Percentiles rank a stretch among this genome's conserved stretches.
Evolutionary conservation across 2,113 vertebrate species (phyloP).

Genomic region (Apeltes quadracus): DNA sequence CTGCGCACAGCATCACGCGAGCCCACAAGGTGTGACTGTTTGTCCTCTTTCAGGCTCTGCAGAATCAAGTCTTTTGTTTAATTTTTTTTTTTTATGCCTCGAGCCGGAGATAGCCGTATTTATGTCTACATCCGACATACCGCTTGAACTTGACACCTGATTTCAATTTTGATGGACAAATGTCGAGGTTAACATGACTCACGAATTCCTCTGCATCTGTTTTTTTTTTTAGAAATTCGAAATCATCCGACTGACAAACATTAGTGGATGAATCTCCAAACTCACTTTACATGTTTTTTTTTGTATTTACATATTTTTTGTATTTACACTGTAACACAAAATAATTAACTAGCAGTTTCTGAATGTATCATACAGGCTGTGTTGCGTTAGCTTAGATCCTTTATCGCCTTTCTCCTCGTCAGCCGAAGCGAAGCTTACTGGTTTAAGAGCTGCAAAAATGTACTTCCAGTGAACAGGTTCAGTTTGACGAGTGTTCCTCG

Average conservation of each 20-base stretch:
- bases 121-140: neutral
- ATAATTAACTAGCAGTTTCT: neutral
- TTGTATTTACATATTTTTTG: neutral
- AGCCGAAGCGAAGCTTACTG: neutral
- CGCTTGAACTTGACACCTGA: neutral
- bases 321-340: neutral
- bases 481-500: conserved; percentile 68
- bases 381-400: neutral
- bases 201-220: neutral
- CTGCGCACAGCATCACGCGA: conserved; percentile 31
- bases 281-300: neutral
- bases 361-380: conserved; percentile 1
- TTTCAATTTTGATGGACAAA: neutral
- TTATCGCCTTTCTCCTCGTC: neutral
- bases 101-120: neutral
- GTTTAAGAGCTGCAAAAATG: conserved; percentile 1
- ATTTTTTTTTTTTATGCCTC: neutral
- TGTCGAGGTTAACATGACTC: neutral
- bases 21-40: conserved; percentile 54
- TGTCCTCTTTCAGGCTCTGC: conserved; percentile 41
- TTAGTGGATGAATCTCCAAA: neutral
- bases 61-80: neutral
- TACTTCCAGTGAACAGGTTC: conserved; percentile 38
- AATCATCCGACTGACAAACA: neutral
- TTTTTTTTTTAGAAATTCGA: neutral